Evolutionary conservation across 2,888 invertebrate species (phyloP), one percentile per base, ranked within the genome.

Genomic region (Orthonychiurus folsomi): DNA sequence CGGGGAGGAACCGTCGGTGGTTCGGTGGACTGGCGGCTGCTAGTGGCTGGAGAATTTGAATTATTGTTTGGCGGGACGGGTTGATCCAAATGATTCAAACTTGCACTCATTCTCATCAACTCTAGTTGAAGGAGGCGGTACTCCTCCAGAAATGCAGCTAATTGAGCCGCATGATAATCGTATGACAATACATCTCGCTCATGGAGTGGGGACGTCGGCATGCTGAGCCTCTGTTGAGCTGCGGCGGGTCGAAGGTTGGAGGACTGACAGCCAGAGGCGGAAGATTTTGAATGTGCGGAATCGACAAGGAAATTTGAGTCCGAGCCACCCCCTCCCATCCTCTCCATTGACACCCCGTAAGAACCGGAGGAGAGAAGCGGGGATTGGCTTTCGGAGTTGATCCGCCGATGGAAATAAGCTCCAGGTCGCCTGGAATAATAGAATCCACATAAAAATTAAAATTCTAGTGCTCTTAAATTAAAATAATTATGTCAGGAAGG

Each of bases 101-200:
- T 63, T 0, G 69, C 69, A 50, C 66, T 88, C 87, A 89, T 88
- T 75, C 85, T 84, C 63, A 86, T 86, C 67, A 89, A 78, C 76
- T 89, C 87, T 75, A 87, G 85, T 75, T 88, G 86, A 63, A 89
- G 80, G 72, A 81, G 85, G 70, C 87, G 82, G 75, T 89, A 89
- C 75, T 89, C 89, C 74, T 88, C 87, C 54, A 89, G 81, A 76
- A 89, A 89, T 62, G 85, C 82, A 74, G 88, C 88, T 66, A 89
- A 78, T 75, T 89, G 88, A 20, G 87, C 86, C 0, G 88, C 87
- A 75, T 88, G 85, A 74, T 87, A 87, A 74, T 88, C 88, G 76
- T 86, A 88, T 21, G 83, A 80, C 55, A 50, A 24, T 20, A 50
- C 26, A 47, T 47, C 23, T 21, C 52, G 20, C 3, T 79, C 78